A percentile compares a stretch with the other conserved stretches of the same genome.
phyloP scores from a whole-genome alignment of 92 coral and sea anemone species.

The Pocillopora meandrina region DNA sequence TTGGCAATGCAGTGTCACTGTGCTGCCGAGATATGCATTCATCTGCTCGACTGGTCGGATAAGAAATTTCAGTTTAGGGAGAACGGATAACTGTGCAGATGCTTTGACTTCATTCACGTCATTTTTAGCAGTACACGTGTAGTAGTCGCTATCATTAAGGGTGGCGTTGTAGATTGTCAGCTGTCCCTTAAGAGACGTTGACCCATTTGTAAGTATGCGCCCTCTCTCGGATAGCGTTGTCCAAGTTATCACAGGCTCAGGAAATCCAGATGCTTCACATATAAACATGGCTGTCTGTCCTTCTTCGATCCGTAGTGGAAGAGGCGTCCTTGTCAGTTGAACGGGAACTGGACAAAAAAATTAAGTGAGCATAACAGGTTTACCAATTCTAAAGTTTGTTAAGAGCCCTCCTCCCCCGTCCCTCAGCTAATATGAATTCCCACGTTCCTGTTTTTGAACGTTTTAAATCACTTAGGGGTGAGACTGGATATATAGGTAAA shows the following conservation, averaged over 20 bases:
- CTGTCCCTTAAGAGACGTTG: slow-evolving; percentile 13
- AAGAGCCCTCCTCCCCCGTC: too few species aligned
- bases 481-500: too few species aligned
- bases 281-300: slow-evolving; percentile 35
- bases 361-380: background rate
- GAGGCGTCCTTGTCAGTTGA: slow-evolving; percentile 39
- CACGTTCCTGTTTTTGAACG: too few species aligned
- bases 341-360: slow-evolving; percentile 44
- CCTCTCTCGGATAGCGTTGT: slow-evolving; percentile 36
- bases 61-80: slow-evolving; percentile 53
- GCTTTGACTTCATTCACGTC: slow-evolving; percentile 53
- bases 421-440: too few species aligned
- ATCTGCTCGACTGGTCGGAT: slow-evolving; percentile 44
- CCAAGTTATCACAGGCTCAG: slow-evolving; percentile 63
- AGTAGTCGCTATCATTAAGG: slow-evolving; percentile 51
- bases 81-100: slow-evolving; percentile 47
- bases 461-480: too few species aligned
- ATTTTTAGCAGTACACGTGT: slow-evolving; percentile 64
- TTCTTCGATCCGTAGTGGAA: slow-evolving; percentile 36
- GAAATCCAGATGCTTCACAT: slow-evolving; percentile 65
- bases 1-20: slow-evolving; percentile 48
- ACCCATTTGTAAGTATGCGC: background rate
- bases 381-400: background rate
- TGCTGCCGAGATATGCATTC: slow-evolving; percentile 21
- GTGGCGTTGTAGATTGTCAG: slow-evolving; percentile 34